These are phyloP conservation scores for Danio rerio DNA, from an alignment of 2,113 vertebrate species.

Conservation along the genomic window GRCz12tu NC_133178.1:4564001-4564500, in stretches of 20 bases:
- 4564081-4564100: constrained; percentile 52
- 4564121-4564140: constrained; percentile 54
- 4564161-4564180: constrained; percentile 47
- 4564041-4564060: constrained; percentile 68
- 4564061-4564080: constrained; percentile 72
- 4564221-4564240: background rate
- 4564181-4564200: background rate
- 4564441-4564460: no score
- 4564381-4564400: no score
- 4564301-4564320: background rate
- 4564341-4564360: background rate
- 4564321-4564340: background rate
- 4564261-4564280: background rate
- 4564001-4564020: no score
- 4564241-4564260: background rate
- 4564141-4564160: constrained; percentile 21
- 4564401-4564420: no score
- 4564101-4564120: constrained; percentile 69
- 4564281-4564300: no score
- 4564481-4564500: no score
- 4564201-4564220: background rate
- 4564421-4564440: no score
- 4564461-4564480: no score
- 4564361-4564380: background rate
- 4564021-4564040: constrained; percentile 71